These are phyloP conservation scores for Dorcus parallelipipedus DNA, from an alignment of 2,888 invertebrate species.

Conservation along the genomic window DNA sequence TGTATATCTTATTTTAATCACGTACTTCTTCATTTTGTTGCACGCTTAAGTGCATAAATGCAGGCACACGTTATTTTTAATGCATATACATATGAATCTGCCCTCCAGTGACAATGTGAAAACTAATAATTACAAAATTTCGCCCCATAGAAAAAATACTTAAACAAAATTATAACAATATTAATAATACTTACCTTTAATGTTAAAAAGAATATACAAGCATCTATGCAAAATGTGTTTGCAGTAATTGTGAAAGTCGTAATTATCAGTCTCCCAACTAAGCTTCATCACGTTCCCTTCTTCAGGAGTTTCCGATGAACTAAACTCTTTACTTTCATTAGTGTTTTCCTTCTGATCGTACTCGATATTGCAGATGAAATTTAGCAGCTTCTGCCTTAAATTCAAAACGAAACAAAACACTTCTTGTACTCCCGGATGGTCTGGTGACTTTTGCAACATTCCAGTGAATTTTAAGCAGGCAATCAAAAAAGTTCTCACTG, in stretches of 20 bases:
- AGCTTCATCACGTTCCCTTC: conserved; percentile 1
- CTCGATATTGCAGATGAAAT: conserved; percentile 19
- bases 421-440: conserved; percentile 38
- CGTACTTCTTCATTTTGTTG: too few species aligned
- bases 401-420: conserved; percentile 34
- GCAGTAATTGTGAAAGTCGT: conserved; percentile 41
- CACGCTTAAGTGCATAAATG: too few species aligned
- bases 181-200: conserved; percentile 42
- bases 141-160: too few species aligned
- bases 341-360: not conserved
- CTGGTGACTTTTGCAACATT: conserved; percentile 42
- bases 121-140: too few species aligned
- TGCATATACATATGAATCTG: too few species aligned
- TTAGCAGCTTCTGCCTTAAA: conserved; percentile 39
- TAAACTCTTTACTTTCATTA: not conserved
- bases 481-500: conserved; percentile 51
- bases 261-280: conserved; percentile 26
- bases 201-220: conserved; percentile 52
- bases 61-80: too few species aligned
- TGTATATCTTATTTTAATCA: too few species aligned
- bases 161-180: too few species aligned
- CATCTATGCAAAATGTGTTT: conserved; percentile 50
- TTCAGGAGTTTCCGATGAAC: not conserved
- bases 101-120: too few species aligned
- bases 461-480: conserved; percentile 55